A percentile compares a stretch with the other conserved stretches of the same genome.
Conservation (phyloP, 2,888 invertebrate genomes). For the Leuctra nigra region DNA sequence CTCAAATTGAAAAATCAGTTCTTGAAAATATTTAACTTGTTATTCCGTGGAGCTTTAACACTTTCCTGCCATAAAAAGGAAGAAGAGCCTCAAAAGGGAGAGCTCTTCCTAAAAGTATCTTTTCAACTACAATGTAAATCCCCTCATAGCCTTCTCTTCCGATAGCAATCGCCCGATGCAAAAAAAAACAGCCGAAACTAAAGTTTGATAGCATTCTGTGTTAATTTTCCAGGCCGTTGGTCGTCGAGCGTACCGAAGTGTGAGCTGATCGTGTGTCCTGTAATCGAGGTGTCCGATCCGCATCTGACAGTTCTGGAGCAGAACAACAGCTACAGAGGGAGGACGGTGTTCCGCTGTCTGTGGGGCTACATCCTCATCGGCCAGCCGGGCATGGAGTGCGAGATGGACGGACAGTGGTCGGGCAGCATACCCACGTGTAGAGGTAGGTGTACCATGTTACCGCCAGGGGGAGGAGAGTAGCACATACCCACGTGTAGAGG, state of each 20-base stretch:
- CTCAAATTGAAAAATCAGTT: no score
- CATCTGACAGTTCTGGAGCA: slow-evolving; percentile 69
- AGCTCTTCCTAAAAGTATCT: background rate
- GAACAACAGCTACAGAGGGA: slow-evolving; percentile 74
- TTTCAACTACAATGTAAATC: no score
- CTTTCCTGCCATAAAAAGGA: no score
- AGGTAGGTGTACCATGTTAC: slow-evolving; percentile 50
- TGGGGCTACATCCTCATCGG: slow-evolving; percentile 77
- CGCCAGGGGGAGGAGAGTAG: no score
- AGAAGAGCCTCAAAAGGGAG: no score
- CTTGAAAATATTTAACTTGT: no score
- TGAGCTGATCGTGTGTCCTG: slow-evolving; percentile 70
- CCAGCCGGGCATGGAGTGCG: slow-evolving; percentile 70
- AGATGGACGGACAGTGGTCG: slow-evolving; percentile 72
- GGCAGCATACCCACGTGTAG: slow-evolving; percentile 67
- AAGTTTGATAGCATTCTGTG: background rate
- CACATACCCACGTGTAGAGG: no score
- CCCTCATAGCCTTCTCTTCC: no score
- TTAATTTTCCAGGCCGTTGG: slow-evolving; percentile 63
- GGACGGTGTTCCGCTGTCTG: slow-evolving; percentile 74
- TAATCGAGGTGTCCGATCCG: slow-evolving; percentile 58
- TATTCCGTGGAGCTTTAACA: no score
- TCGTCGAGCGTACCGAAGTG: slow-evolving; percentile 67
- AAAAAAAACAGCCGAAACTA: background rate
- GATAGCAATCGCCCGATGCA: background rate